phyloP scores from a whole-genome alignment of 2,888 invertebrate species.

The Rapana venosa region DNA sequence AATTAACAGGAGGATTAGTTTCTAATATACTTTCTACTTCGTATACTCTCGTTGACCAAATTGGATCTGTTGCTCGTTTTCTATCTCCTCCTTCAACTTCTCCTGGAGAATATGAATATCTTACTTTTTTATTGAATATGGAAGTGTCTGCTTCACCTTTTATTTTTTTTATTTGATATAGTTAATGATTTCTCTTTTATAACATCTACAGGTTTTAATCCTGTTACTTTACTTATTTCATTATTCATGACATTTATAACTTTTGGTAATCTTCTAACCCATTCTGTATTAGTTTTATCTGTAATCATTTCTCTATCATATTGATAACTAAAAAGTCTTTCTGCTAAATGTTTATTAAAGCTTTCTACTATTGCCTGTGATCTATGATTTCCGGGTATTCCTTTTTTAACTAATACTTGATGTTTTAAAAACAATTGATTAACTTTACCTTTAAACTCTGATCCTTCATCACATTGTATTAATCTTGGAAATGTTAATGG shows the following conservation, averaged over 20 bases:
- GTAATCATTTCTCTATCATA: conserved; percentile 18
- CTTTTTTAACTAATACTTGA: conserved; percentile 18
- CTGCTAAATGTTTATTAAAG: background rate
- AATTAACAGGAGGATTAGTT: conserved; percentile 6
- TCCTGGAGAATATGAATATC: conserved; percentile 14
- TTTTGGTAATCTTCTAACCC: conserved; percentile 14
- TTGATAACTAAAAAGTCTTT: conserved; percentile 18
- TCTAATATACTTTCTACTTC: conserved; percentile 6
- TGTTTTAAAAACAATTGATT: conserved; percentile 8
- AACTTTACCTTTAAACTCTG: conserved; percentile 35
- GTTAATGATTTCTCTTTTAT: background rate
- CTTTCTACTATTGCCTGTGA: background rate
- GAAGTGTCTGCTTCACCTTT: too few relatives aligned
- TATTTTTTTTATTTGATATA: background rate
- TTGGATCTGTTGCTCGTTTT: background rate
- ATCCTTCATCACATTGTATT: conserved; percentile 16
- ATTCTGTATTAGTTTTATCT: conserved; percentile 18
- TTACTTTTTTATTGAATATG: conserved; percentile 18
- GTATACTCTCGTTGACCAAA: conserved; percentile 18
- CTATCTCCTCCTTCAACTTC: conserved; percentile 11
- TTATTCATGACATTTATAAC: conserved; percentile 8
- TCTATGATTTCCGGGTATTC: conserved; percentile 12
- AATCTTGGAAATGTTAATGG: conserved; percentile 27
- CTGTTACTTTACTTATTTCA: background rate
- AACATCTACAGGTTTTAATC: background rate